Percentiles rank a stretch among this genome's conserved stretches.
These are phyloP conservation scores for Lepidotrigona ventralis DNA, from an alignment of 1,140 invertebrate species.

Conservation along the genomic window DNA sequence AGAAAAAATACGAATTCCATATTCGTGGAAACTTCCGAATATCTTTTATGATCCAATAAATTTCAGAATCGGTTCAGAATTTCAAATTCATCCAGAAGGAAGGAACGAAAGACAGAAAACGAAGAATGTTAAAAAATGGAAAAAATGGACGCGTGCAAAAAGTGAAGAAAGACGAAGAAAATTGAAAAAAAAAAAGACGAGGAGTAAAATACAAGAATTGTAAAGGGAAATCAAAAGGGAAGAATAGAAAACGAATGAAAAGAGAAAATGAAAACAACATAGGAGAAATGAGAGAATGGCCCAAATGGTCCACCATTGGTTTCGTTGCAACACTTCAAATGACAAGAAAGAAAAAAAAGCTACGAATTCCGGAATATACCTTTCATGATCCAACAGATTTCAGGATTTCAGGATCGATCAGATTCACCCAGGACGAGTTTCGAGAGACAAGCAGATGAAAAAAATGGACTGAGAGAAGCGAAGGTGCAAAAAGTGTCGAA, in stretches of 20 bases:
- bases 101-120: neutral
- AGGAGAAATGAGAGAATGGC: too few species aligned
- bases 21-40: neutral
- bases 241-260: neutral
- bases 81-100: neutral
- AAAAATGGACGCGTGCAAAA: too few species aligned
- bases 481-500: too few species aligned
- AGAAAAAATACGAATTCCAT: too few species aligned
- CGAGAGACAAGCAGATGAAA: neutral
- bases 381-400: neutral
- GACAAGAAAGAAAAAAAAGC: neutral
- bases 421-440: neutral
- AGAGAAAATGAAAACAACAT: neutral
- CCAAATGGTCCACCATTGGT: neutral
- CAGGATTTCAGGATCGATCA: neutral
- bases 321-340: neutral
- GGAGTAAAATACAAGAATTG: too few species aligned
- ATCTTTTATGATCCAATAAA: neutral
- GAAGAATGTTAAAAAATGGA: too few species aligned
- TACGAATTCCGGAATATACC: neutral
- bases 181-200: too few species aligned
- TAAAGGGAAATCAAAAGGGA: neutral
- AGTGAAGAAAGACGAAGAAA: too few species aligned
- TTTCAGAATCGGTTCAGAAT: too few species aligned
- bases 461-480: too few species aligned